phyloP scores from a whole-genome alignment of 2,797 vertebrate species.

The Myotis daubentonii region DNA sequence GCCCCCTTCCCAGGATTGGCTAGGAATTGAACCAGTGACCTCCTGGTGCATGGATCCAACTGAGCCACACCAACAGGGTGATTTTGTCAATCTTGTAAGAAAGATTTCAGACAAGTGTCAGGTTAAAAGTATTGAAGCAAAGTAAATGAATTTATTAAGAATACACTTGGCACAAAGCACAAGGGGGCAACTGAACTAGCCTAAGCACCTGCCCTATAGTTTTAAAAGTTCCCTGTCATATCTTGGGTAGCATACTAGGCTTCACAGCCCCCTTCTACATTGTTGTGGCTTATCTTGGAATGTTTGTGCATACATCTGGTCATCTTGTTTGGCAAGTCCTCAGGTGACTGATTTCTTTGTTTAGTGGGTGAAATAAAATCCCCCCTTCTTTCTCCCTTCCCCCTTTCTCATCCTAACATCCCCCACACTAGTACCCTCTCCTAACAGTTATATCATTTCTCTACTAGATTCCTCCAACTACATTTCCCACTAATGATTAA shows the following conservation, averaged over 20 bases:
- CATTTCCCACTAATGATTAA: background rate
- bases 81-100: background rate
- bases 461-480: background rate
- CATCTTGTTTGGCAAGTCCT: background rate
- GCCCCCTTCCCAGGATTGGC: too few species aligned
- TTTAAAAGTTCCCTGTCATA: background rate
- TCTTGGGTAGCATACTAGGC: background rate
- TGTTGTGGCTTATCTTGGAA: background rate
- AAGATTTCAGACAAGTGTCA: background rate
- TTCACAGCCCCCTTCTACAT: background rate
- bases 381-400: background rate
- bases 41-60: too few species aligned
- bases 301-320: background rate
- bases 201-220: background rate
- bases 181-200: too few species aligned
- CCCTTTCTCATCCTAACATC: background rate
- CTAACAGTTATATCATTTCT: background rate
- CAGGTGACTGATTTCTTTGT: background rate
- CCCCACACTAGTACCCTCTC: background rate
- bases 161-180: background rate
- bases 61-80: too few species aligned
- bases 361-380: background rate
- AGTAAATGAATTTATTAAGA: background rate
- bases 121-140: background rate
- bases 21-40: too few species aligned